Evolutionary conservation across 2,113 vertebrate species (phyloP), one percentile per base, ranked within the genome.

Genomic region (Microcebus murinus): DNA sequence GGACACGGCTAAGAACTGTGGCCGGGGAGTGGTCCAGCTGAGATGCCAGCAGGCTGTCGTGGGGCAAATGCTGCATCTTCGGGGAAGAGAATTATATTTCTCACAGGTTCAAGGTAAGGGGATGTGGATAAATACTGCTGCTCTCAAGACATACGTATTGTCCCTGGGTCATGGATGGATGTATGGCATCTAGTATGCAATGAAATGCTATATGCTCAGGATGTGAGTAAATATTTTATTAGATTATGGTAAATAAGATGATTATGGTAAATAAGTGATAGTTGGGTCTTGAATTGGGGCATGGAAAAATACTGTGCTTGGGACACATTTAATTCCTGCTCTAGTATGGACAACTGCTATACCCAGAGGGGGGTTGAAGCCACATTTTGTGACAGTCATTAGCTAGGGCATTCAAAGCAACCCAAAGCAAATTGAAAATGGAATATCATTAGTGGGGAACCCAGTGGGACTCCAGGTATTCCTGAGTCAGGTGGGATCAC

Each of bases 61-160:
- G 42, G 45, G 48, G 14, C n/a, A 76, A 10, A 82, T 12, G 8
- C 57, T 68, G 29, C 25, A 50, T 4, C 42, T n/a, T 42, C 3
- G 17, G 18, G 45, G 74, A n/a, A 68, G 45, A 42, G 42, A 10
- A 31, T n/a, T 29, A 18, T 13, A 15, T 39, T 31, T 65, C 59
- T 68, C 67, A 73, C 57, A 83, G 59, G 29, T 10, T 31, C 34
- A 25, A 42, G 34, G 68, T 20, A 71, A 73, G 36, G 13, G 14
- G 82, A 63, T n/a, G n/a, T 77, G 48, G 17, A 74, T 96, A 93
- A 93, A 89, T 74, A 80, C 63, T 79, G 27, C 42, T 90, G 91
- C 39, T 95, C 65, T 57, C 39, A 50, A 50, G 68, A 61, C 42
- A 27, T 61, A 93, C 83, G 86, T 61, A 93, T 61, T 76, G 48